A percentile compares a stretch with the other conserved stretches of the same genome.
Conservation (phyloP, 1,140 invertebrate genomes). For the Eueides isabella region DNA sequence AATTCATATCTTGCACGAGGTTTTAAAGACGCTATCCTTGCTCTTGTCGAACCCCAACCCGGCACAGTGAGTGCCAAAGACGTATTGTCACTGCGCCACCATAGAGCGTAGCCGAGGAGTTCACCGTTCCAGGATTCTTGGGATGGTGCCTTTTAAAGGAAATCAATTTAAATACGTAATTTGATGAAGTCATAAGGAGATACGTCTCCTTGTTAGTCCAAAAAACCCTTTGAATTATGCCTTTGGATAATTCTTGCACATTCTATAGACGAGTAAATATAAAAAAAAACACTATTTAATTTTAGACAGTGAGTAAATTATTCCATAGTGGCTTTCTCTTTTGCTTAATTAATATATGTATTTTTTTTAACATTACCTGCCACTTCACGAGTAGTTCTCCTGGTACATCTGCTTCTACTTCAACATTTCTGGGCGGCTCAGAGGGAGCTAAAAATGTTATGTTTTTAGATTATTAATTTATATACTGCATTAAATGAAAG, state of each 20-base stretch:
- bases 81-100: constrained; percentile 82
- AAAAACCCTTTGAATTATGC: too few relatives aligned
- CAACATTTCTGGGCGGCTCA: constrained; percentile 90
- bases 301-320: too few relatives aligned
- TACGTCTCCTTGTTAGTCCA: too few relatives aligned
- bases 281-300: too few relatives aligned
- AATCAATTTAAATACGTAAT: background rate
- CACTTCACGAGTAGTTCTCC: constrained; percentile 91
- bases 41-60: constrained; percentile 84
- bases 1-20: constrained; percentile 92
- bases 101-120: constrained; percentile 90
- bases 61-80: constrained; percentile 81
- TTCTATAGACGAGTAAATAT: too few relatives aligned
- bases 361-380: too few relatives aligned
- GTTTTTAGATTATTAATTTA: background rate
- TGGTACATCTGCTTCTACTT: constrained; percentile 89
- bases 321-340: too few relatives aligned
- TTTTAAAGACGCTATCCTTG: constrained; percentile 82
- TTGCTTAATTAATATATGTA: too few relatives aligned
- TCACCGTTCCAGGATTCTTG: constrained; percentile 91
- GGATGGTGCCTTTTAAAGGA: constrained; percentile 84
- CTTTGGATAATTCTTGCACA: too few relatives aligned
- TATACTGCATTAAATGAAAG: background rate
- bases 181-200: too few relatives aligned
- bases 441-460: constrained; percentile 85